Evolutionary conservation across 1,140 invertebrate species (phyloP).

Genomic region (Drosophila arizonae): DNA sequence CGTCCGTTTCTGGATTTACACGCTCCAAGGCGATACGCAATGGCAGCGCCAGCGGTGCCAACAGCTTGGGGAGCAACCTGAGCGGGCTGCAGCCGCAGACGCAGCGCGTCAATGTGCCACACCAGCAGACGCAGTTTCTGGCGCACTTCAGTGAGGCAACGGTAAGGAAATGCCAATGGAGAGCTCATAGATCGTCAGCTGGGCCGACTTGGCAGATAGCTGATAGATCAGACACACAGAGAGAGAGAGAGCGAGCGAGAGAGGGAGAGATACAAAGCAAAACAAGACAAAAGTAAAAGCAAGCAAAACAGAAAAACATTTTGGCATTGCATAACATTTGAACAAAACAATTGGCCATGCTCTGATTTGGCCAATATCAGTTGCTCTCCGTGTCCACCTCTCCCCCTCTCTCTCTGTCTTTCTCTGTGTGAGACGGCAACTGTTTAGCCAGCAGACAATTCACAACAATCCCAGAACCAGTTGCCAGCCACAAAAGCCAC

Average conservation of each 20-base stretch:
- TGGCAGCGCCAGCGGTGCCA: constrained; percentile 29
- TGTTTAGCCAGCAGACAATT: constrained; percentile 39
- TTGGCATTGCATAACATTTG: constrained; percentile 63
- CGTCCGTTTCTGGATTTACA: constrained; percentile 56
- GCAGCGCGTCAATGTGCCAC: constrained; percentile 24
- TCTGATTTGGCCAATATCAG: constrained; percentile 76
- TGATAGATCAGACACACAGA: constrained; percentile 3
- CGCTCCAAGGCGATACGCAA: constrained; percentile 78
- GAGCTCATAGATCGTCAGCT: constrained; percentile 19
- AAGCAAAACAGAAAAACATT: constrained; percentile 46
- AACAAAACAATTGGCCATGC: constrained; percentile 77
- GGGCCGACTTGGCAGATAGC: neutral
- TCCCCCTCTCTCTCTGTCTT: constrained; percentile 9
- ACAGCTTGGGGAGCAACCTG: constrained; percentile 39
- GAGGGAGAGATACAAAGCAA: constrained; percentile 15
- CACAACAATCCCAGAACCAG: constrained; percentile 60
- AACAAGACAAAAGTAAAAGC: constrained; percentile 57
- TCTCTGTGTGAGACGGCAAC: constrained; percentile 29
- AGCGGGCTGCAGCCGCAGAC: constrained; percentile 59
- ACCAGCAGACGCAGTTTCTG: constrained; percentile 68
- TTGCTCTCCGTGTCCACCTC: neutral
- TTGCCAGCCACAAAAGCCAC: constrained; percentile 47
- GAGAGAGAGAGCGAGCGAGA: neutral
- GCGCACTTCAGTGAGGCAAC: constrained; percentile 71
- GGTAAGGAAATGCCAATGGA: constrained; percentile 53